Evolutionary conservation across 2,113 vertebrate species (phyloP).

Genomic region (Megaceryle torquata): DNA sequence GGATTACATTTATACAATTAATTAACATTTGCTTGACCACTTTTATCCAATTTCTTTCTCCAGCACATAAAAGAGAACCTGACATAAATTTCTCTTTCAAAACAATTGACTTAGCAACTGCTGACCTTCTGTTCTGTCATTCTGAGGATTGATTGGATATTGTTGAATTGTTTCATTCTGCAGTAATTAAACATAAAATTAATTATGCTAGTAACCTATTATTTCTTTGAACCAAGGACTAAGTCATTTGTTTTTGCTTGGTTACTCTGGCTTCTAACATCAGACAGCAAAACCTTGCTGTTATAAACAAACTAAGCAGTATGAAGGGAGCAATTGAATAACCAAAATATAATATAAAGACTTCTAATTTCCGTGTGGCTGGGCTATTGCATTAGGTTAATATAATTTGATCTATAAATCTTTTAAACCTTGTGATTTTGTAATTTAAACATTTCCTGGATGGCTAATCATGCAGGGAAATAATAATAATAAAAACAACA

Average conservation of each 20-base stretch:
- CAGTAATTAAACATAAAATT: slow-evolving; percentile 87
- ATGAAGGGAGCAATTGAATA: slow-evolving; percentile 74
- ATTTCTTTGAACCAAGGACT: slow-evolving; percentile 81
- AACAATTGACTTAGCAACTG: slow-evolving; percentile 85
- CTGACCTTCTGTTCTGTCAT: slow-evolving; percentile 84
- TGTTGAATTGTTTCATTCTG: slow-evolving; percentile 85
- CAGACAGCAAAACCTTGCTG: slow-evolving; percentile 64
- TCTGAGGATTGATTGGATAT: slow-evolving; percentile 80
- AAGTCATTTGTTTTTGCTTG: slow-evolving; percentile 79
- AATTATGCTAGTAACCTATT: slow-evolving; percentile 84
- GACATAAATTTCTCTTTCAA: slow-evolving; percentile 85
- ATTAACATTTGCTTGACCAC: slow-evolving; percentile 82
- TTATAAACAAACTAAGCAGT: slow-evolving; percentile 69
- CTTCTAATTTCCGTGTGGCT: slow-evolving; percentile 78
- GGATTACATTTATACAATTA: slow-evolving; percentile 80
- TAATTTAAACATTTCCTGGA: slow-evolving; percentile 84
- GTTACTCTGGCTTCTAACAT: slow-evolving; percentile 73
- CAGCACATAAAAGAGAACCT: slow-evolving; percentile 79
- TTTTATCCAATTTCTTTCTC: slow-evolving; percentile 84
- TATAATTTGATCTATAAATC: slow-evolving; percentile 80
- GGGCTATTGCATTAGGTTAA: slow-evolving; percentile 78
- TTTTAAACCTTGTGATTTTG: slow-evolving; percentile 79
- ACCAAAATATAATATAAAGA: slow-evolving; percentile 74
- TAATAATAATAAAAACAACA: not conserved
- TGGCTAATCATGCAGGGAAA: slow-evolving; percentile 77